These are phyloP conservation scores for Aspiorhynchus laticeps DNA, from an alignment of 2,113 vertebrate species.

Conservation along the genomic window DNA sequence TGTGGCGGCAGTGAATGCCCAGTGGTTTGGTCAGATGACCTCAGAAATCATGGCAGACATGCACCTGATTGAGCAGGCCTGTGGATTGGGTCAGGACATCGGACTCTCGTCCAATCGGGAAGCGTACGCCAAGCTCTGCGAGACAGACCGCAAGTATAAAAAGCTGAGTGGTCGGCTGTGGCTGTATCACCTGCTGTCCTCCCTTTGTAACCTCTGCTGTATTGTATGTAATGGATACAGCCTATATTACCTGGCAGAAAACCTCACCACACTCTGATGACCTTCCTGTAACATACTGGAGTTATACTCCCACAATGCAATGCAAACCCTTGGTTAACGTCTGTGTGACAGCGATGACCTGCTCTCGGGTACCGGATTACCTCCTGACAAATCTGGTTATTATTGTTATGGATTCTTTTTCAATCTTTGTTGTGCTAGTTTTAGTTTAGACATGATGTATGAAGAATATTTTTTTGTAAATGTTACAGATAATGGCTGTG, in stretches of 20 bases:
- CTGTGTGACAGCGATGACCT: background rate
- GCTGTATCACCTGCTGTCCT: conserved; percentile 76
- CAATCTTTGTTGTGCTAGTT: background rate
- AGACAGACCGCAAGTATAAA: conserved; percentile 71
- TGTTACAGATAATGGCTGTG: background rate
- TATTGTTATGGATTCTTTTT: background rate
- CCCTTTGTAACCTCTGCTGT: conserved; percentile 84
- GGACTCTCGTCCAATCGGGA: conserved; percentile 72
- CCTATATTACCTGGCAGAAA: conserved; percentile 77
- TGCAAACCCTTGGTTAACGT: conserved; percentile 23
- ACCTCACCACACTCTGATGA: conserved; percentile 67
- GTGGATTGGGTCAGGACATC: conserved; percentile 77
- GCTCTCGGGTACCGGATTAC: conserved; percentile 34
- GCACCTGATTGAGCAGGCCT: conserved; percentile 76
- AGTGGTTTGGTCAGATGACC: conserved; percentile 81
- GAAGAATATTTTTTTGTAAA: background rate
- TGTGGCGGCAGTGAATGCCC: conserved; percentile 77
- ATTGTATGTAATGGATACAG: conserved; percentile 79
- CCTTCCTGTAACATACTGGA: background rate
- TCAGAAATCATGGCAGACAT: conserved; percentile 78
- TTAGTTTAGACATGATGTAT: background rate
- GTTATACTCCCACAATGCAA: conserved; percentile 9
- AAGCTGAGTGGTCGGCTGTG: conserved; percentile 69
- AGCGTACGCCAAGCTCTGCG: conserved; percentile 71
- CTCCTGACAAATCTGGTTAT: conserved; percentile 4